Base-by-base conservation (phyloP, 2,888 invertebrate genomes). In the Acronicta aceris region DNA sequence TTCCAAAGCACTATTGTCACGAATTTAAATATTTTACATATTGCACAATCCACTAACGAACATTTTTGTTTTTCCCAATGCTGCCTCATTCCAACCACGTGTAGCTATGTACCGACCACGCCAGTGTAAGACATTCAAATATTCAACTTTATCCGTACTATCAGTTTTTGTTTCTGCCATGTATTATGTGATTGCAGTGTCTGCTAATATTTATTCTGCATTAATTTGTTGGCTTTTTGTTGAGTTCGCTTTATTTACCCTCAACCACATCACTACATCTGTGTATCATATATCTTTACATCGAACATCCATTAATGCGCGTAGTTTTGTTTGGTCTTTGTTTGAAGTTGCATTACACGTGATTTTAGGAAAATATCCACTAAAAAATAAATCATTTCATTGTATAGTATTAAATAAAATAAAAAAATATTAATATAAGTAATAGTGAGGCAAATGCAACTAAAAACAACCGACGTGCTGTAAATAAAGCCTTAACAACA, bases 41-140 rank as follows among this genome's bases (percentile, higher is more conserved):
- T 78, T 77, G 87, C 88, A 90, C 89, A 76, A 70, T 76, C 76
- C 81, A 90, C 89, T 90, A 89, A 90, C 84, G 79, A 71, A 75
- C 74, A 81, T 78, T 85, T 67, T 84, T 77, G 48, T 89, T 79
- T 87, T 86, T 86, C 85, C 89, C 85, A 91, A 95, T 94, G 95
- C 95, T 95, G 94, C 95, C 90, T 86, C 81, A 84, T 77, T 76
- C 83, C 82, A 90, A 88, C 87, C 89, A 89, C 91, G 81, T 91
- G 78, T 92, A 95, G 95, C 88, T 95, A 95, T 92, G 89, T 95
- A 85, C 94, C 95, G 89, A 95, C 95, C 89, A 96, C 96, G 85
- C 96, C 96, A 95, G 95, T 96, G 96, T 96, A 96, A 96, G 96
- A 93, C 81, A 85, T 82, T 82, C 73, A 72, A 77, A 74, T 74